Conservation (phyloP, 2,113 vertebrate genomes). For the Dromaius novaehollandiae region DNA sequence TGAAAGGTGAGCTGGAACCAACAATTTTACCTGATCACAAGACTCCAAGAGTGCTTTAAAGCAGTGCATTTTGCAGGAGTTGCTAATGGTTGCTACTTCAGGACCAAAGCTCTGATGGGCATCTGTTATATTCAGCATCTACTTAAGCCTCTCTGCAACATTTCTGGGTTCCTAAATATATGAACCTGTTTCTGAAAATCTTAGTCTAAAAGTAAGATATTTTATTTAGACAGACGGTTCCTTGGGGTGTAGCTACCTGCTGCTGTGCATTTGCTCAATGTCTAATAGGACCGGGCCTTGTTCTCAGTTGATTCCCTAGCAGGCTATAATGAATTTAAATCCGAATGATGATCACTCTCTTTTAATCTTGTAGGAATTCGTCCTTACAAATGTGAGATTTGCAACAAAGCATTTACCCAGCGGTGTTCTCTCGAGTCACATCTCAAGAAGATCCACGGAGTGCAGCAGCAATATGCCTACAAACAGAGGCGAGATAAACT, state of each 20-base stretch:
- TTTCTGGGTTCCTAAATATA: background rate
- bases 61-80: background rate
- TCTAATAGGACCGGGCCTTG: background rate
- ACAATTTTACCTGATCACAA: background rate
- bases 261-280: background rate
- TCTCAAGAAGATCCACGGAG: slow-evolving; percentile 85
- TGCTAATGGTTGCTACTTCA: background rate
- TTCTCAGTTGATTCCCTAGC: background rate
- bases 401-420: slow-evolving; percentile 88
- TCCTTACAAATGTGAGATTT: slow-evolving; percentile 86
- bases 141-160: rapidly evolving
- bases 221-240: background rate
- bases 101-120: rapidly evolving
- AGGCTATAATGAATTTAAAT: background rate
- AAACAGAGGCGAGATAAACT: slow-evolving; percentile 87
- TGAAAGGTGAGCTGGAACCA: background rate
- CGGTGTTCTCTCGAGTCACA: slow-evolving; percentile 88
- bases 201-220: background rate
- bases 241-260: background rate
- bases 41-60: background rate
- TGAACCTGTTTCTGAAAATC: background rate
- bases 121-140: rapidly evolving
- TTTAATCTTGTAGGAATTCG: slow-evolving; percentile 76
- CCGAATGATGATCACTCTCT: rapidly evolving
- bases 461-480: slow-evolving; percentile 85